Percentiles rank a stretch among this genome's conserved stretches.
Conservation (phyloP, 2,797 vertebrate species). For the Caiman crocodilus region DNA sequence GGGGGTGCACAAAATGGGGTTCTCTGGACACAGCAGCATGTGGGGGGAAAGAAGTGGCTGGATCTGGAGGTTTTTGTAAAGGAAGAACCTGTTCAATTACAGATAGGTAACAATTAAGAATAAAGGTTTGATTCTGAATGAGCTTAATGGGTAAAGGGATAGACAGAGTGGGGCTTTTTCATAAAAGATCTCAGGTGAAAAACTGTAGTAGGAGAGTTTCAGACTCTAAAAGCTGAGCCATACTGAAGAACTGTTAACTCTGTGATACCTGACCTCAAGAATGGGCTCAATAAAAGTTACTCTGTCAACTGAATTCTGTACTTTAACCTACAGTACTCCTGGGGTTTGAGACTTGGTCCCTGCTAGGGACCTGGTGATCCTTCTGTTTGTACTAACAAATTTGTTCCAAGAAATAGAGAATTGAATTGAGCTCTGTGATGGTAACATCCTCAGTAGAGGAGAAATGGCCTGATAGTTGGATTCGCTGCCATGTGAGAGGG, state of each 20-base stretch:
- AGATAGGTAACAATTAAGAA: accelerated
- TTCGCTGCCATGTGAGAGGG: accelerated
- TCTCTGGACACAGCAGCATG: background rate
- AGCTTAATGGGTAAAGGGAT: background rate
- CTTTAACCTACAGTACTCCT: too few species aligned
- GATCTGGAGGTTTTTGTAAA: background rate
- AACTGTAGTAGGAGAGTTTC: too few species aligned
- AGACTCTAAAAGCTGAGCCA: too few species aligned
- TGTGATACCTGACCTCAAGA: too few species aligned
- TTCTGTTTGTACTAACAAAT: accelerated
- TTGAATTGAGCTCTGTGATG: background rate
- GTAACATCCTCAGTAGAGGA: background rate
- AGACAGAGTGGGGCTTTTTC: accelerated
- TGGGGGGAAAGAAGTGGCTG: accelerated
- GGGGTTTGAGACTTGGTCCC: too few species aligned
- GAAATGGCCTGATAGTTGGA: accelerated
- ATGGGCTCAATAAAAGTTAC: too few species aligned
- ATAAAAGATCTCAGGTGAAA: background rate
- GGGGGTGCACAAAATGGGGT: background rate
- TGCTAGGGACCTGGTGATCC: background rate
- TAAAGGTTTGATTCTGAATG: background rate
- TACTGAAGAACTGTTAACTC: too few species aligned
- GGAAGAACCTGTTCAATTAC: accelerated
- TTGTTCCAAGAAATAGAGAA: background rate
- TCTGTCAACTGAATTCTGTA: too few species aligned